Conservation (phyloP, 2,888 invertebrate species). For the Muschampia plurimacula region DNA sequence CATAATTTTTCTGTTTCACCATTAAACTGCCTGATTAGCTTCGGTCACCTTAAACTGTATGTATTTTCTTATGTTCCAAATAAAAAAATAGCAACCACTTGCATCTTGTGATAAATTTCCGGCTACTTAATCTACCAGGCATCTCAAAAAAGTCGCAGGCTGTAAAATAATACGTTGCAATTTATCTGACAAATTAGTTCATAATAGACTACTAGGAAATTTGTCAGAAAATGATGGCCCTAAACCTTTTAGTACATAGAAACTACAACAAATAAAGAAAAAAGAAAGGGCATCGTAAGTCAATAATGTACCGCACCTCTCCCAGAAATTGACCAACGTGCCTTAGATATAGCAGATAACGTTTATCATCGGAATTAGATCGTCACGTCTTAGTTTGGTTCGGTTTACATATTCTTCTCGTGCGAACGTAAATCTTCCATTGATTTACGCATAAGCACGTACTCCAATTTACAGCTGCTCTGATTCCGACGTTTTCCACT, state of each 20-base stretch:
- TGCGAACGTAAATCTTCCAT: slow-evolving; percentile 66
- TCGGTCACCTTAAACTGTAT: no score
- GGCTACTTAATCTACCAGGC: no score
- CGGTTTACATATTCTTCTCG: slow-evolving; percentile 56
- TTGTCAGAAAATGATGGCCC: no score
- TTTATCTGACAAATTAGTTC: no score
- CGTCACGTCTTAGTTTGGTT: slow-evolving; percentile 55
- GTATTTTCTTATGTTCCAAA: no score
- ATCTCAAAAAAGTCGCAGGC: no score
- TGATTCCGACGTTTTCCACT: slow-evolving; percentile 51
- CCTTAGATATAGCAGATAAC: slow-evolving; percentile 42
- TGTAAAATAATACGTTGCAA: no score
- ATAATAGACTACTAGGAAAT: no score
- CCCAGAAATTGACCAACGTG: slow-evolving; percentile 32
- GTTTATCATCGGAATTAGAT: slow-evolving; percentile 50
- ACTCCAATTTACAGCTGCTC: slow-evolving; percentile 67
- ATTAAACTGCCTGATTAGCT: no score
- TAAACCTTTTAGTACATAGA: background rate
- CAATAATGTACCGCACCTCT: background rate
- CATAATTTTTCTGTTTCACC: no score
- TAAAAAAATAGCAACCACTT: no score
- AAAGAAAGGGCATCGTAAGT: background rate
- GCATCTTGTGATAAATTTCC: no score
- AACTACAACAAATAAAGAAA: background rate
- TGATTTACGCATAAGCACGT: slow-evolving; percentile 68